phyloP scores from a whole-genome alignment of 2,888 invertebrate species.

The Drosophila flavopinicola region DNA sequence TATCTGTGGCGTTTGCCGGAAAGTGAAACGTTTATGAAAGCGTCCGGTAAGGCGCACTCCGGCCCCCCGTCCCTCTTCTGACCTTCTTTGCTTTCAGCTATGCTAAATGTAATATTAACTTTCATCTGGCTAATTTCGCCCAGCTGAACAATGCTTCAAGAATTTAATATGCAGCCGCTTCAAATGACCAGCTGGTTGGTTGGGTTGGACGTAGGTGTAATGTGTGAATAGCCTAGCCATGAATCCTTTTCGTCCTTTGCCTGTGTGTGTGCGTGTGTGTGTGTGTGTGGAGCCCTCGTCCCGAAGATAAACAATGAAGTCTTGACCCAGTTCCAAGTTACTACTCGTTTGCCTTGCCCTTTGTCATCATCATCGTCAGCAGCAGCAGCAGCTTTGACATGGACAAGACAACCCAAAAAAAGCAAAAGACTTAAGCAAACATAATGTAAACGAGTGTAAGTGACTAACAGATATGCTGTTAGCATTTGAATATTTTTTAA shows the following conservation, averaged over 20 bases:
- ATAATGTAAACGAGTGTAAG: too few species aligned
- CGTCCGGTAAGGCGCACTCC: constrained; percentile 54
- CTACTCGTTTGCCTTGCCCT: constrained; percentile 59
- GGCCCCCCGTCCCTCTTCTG: neutral
- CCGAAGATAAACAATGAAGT: constrained; percentile 71
- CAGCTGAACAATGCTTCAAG: constrained; percentile 67
- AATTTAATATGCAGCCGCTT: constrained; percentile 62
- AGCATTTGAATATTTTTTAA: too few species aligned
- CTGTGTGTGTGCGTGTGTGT: too few species aligned
- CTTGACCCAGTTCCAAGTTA: constrained; percentile 68
- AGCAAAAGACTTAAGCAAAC: neutral
- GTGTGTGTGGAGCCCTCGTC: too few species aligned
- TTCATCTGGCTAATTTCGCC: constrained; percentile 62
- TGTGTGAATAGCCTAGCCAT: constrained; percentile 43
- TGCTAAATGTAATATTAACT: constrained; percentile 72
- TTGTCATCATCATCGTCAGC: constrained; percentile 64
- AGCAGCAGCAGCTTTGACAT: constrained; percentile 37
- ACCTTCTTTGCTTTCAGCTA: constrained; percentile 55
- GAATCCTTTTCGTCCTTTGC: constrained; percentile 18
- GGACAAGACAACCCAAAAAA: constrained; percentile 19
- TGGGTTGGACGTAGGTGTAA: constrained; percentile 10
- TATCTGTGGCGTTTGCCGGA: constrained; percentile 70
- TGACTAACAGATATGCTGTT: too few species aligned
- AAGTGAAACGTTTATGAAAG: constrained; percentile 75
- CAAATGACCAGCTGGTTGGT: constrained; percentile 31